These are phyloP conservation scores for Sebastiscus albofasciatus DNA, from an alignment of 2,797 vertebrate species.

Conservation along the genomic window DNA sequence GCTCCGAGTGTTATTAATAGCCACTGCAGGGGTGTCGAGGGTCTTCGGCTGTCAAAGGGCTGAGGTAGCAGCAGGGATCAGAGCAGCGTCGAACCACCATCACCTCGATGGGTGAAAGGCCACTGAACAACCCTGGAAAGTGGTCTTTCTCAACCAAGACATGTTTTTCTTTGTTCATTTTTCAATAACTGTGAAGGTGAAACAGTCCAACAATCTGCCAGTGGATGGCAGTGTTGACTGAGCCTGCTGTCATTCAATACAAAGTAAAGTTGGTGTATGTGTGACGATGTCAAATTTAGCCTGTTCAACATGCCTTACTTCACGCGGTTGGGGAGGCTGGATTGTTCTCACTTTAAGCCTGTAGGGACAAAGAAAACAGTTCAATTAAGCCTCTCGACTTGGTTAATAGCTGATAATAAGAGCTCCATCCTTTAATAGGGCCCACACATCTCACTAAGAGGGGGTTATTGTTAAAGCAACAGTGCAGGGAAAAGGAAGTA, in stretches of 20 bases:
- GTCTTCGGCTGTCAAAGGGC: constrained; percentile 59
- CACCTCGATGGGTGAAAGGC: constrained; percentile 38
- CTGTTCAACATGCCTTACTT: neutral
- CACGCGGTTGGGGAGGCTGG: neutral
- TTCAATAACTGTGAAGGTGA: neutral
- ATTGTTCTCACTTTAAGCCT: neutral
- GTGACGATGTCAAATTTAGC: neutral
- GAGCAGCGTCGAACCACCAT: constrained; percentile 9
- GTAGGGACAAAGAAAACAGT: constrained; percentile 29
- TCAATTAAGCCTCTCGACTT: constrained; percentile 14
- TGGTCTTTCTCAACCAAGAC: constrained; percentile 4
- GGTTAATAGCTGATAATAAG: neutral
- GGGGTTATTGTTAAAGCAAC: neutral
- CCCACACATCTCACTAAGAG: neutral
- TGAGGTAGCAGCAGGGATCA: constrained; percentile 23
- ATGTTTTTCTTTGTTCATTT: constrained; percentile 11
- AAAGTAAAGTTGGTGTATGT: neutral
- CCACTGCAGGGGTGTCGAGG: constrained; percentile 48
- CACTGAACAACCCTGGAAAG: neutral
- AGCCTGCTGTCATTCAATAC: neutral
- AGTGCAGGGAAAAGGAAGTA: neutral
- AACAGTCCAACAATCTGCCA: constrained; percentile 32
- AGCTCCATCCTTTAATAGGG: neutral
- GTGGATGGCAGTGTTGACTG: constrained; percentile 57
- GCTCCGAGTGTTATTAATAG: constrained; percentile 70